Conservation (phyloP, 1,140 invertebrate genomes). For the Megalopta genalis region DNA sequence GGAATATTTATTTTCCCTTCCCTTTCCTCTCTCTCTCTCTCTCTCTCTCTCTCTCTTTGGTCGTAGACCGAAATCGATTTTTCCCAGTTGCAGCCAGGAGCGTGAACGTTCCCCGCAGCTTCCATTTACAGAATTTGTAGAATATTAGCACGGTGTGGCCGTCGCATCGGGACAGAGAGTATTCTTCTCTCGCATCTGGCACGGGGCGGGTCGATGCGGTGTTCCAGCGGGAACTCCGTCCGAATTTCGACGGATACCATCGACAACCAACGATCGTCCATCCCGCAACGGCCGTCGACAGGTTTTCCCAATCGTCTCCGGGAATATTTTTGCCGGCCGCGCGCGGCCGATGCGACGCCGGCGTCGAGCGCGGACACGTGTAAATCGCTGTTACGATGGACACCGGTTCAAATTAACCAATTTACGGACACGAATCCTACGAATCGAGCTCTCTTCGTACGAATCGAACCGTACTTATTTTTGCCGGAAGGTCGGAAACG, state of each 20-base stretch:
- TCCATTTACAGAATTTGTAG: not conserved
- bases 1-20: too few relatives aligned
- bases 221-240: not conserved
- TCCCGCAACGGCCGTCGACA: slow-evolving; percentile 34
- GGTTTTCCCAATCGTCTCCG: slow-evolving; percentile 45
- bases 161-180: not conserved
- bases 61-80: not conserved
- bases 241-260: slow-evolving; percentile 45
- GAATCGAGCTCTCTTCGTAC: too few relatives aligned
- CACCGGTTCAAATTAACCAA: too few relatives aligned
- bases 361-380: not conserved
- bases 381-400: not conserved
- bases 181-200: slow-evolving; percentile 44
- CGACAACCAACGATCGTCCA: slow-evolving; percentile 42
- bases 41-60: too few relatives aligned
- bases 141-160: slow-evolving; percentile 16
- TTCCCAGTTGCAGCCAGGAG: not conserved
- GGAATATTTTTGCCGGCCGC: not conserved
- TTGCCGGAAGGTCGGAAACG: too few relatives aligned
- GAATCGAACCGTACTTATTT: too few relatives aligned
- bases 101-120: not conserved
- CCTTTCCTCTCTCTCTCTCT: too few relatives aligned
- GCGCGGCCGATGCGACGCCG: too few relatives aligned
- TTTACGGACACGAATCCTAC: too few relatives aligned
- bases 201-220: slow-evolving; percentile 29